Evolutionary conservation across 2,113 vertebrate genomes (phyloP).

Genomic region (Xiphias gladius): DNA sequence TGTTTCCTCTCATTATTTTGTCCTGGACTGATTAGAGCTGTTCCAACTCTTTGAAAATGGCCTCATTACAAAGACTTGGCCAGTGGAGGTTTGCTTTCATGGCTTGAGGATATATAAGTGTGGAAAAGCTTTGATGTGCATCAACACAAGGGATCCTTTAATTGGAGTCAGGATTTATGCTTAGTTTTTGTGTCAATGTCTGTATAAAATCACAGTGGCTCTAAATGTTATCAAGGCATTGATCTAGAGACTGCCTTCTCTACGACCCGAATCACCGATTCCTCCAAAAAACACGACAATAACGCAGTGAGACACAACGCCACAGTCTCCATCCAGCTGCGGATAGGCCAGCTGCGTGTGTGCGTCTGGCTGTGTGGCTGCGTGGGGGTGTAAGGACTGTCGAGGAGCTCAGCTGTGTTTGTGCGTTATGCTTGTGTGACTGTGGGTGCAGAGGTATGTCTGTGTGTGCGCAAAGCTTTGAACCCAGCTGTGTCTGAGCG

Average conservation of each 20-base stretch:
- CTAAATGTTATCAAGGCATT: conserved; percentile 15
- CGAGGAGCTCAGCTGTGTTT: conserved; percentile 59
- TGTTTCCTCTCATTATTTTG: conserved; percentile 2
- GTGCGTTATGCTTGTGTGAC: conserved; percentile 31
- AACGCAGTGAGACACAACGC: conserved; percentile 31
- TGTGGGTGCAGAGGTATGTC: conserved; percentile 31
- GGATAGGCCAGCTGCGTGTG: conserved; percentile 55
- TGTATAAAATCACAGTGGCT: conserved; percentile 41
- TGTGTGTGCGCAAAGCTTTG: conserved; percentile 24
- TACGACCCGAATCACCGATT: conserved; percentile 22
- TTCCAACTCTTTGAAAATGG: conserved; percentile 32
- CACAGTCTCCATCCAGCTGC: conserved; percentile 51
- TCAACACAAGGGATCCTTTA: conserved; percentile 1
- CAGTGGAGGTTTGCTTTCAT: conserved; percentile 26
- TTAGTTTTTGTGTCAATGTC: conserved; percentile 34
- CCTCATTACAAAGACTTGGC: conserved; percentile 28
- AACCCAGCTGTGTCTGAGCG: conserved; percentile 61
- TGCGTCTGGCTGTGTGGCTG: conserved; percentile 36
- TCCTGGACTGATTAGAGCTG: conserved; percentile 8
- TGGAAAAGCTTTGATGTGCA: conserved; percentile 18
- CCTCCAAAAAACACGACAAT: conserved; percentile 22
- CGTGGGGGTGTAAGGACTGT: conserved; percentile 38
- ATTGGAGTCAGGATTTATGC: conserved; percentile 19
- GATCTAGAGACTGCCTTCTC: conserved; percentile 24
- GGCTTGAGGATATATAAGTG: conserved; percentile 45